Percentiles rank a stretch among this genome's conserved stretches.
Evolutionary conservation across 2,888 invertebrate species (phyloP).

Genomic region (Lacanobia wlatinum): DNA sequence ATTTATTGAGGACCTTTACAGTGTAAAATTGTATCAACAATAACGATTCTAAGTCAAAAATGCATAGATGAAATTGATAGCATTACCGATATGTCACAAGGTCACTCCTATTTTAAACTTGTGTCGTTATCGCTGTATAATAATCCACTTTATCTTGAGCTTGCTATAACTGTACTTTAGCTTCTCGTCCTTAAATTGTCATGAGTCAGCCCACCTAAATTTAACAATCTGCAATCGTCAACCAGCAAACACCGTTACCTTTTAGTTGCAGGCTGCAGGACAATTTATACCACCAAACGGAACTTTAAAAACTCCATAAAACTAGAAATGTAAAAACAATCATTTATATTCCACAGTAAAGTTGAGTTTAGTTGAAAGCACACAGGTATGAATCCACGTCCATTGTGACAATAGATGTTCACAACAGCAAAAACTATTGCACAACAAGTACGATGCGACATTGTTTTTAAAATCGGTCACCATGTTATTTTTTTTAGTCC

Average conservation of each 20-base stretch:
- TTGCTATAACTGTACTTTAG: neutral
- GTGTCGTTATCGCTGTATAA: neutral
- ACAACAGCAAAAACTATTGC: conserved; percentile 42
- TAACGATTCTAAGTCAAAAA: too few relatives aligned
- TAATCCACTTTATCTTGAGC: neutral
- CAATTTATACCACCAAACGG: conserved; percentile 12
- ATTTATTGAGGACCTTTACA: neutral
- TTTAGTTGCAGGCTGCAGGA: neutral
- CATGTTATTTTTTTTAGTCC: conserved; percentile 29
- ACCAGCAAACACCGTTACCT: neutral
- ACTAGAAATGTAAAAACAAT: conserved; percentile 20
- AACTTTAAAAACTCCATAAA: conserved; percentile 20
- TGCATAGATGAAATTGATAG: too few relatives aligned
- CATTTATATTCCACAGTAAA: conserved; percentile 38
- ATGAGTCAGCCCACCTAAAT: neutral
- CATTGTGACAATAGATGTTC: conserved; percentile 38
- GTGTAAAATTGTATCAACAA: too few relatives aligned
- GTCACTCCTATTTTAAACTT: neutral
- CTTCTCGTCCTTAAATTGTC: neutral
- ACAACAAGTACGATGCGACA: conserved; percentile 35
- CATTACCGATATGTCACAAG: too few relatives aligned
- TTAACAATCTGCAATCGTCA: neutral
- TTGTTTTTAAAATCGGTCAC: conserved; percentile 59
- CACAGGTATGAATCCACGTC: conserved; percentile 14
- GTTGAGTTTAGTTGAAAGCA: conserved; percentile 25